These are phyloP conservation scores for Xenopus borealis DNA, from an alignment of 2,113 vertebrate species.

Conservation along the genomic window DNA sequence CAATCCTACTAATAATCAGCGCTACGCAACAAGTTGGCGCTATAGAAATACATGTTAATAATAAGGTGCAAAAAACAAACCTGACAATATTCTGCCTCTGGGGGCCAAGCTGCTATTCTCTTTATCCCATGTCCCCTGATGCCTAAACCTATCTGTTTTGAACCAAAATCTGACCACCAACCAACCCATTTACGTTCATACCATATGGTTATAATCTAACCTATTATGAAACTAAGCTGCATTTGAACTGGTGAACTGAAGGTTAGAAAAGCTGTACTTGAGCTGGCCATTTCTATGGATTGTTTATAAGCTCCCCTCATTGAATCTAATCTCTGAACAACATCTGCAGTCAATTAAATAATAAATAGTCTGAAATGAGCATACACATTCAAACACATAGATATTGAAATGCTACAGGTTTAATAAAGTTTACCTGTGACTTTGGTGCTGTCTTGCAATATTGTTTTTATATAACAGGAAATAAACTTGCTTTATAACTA, in stretches of 20 bases:
- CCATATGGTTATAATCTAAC: constrained; percentile 22
- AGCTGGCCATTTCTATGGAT: constrained; percentile 15
- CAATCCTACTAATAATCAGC: too few species aligned
- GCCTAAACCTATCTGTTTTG: constrained; percentile 6
- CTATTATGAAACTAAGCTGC: constrained; percentile 14
- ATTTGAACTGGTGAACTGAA: constrained; percentile 16
- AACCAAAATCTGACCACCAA: constrained; percentile 26
- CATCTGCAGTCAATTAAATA: constrained; percentile 30
- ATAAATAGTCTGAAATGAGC: constrained; percentile 22
- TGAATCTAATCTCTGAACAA: constrained; percentile 17
- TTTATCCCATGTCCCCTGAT: not conserved
- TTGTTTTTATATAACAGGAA: too few species aligned
- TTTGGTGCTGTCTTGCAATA: too few species aligned
- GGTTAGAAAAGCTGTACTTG: constrained; percentile 25
- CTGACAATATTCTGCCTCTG: too few species aligned
- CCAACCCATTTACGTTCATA: not conserved
- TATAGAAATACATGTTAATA: too few species aligned
- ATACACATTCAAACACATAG: constrained; percentile 18
- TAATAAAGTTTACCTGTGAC: too few species aligned
- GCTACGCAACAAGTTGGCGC: too few species aligned
- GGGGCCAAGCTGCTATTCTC: too few species aligned
- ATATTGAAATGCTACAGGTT: constrained; percentile 6
- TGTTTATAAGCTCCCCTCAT: constrained; percentile 33
- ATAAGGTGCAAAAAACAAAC: too few species aligned
- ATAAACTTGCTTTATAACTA: too few species aligned